Conservation (phyloP, 1,140 invertebrate species). For the Calycopis cecrops region DNA sequence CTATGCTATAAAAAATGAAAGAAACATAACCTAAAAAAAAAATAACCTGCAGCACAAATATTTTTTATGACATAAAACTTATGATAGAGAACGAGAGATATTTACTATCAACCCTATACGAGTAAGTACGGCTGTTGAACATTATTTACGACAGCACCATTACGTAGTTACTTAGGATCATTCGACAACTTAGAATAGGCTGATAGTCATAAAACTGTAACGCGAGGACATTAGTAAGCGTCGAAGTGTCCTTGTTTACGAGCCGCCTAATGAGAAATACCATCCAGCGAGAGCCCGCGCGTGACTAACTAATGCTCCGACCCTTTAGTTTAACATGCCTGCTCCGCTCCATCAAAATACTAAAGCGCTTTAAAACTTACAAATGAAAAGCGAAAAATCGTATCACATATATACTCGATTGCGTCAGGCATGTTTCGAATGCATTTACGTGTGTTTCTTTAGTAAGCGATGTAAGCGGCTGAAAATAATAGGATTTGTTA, state of each 20-base stretch:
- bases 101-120: background rate
- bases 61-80: slow-evolving; percentile 2
- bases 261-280: slow-evolving; percentile 63
- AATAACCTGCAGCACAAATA: no score
- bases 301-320: slow-evolving; percentile 54
- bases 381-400: no score
- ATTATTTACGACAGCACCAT: slow-evolving; percentile 38
- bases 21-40: no score
- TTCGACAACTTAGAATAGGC: slow-evolving; percentile 41
- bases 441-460: no score
- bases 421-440: no score
- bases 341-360: slow-evolving; percentile 15
- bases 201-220: slow-evolving; percentile 61
- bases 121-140: slow-evolving; percentile 2
- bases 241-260: slow-evolving; percentile 64
- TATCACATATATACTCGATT: no score
- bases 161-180: slow-evolving; percentile 29
- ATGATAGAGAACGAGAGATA: slow-evolving; percentile 2
- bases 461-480: no score
- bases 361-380: background rate
- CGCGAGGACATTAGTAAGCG: slow-evolving; percentile 60
- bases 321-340: slow-evolving; percentile 25
- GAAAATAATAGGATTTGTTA: no score
- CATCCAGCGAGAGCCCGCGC: slow-evolving; percentile 38
- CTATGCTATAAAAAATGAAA: no score